phyloP scores from a whole-genome alignment of 2,797 vertebrate genomes.

The Amphiprion clarkii region DNA sequence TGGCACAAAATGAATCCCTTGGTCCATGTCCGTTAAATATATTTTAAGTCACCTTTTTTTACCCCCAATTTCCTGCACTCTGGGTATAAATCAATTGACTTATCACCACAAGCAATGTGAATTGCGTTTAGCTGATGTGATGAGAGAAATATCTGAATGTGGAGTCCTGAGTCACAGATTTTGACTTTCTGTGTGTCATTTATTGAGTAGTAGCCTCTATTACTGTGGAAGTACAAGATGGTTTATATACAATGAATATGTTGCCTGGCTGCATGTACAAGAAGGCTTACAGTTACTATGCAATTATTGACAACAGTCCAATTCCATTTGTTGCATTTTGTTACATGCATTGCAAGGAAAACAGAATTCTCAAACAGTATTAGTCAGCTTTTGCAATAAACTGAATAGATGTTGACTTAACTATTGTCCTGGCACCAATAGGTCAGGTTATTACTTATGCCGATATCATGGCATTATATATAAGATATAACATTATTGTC shows the following conservation, averaged over 20 bases:
- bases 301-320: neutral
- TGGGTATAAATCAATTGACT: slow-evolving; percentile 52
- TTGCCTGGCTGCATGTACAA: neutral
- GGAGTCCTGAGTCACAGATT: slow-evolving; percentile 17
- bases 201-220: neutral
- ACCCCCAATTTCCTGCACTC: slow-evolving; percentile 22
- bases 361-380: neutral
- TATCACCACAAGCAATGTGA: slow-evolving; percentile 37
- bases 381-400: neutral
- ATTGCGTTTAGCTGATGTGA: slow-evolving; percentile 35
- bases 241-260: neutral
- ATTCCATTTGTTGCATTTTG: too few relatives aligned
- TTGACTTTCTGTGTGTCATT: slow-evolving; percentile 19
- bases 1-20: slow-evolving; percentile 21
- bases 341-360: too few relatives aligned
- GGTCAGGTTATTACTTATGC: neutral
- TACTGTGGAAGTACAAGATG: neutral
- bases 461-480: neutral
- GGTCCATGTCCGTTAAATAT: slow-evolving; percentile 20
- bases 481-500: neutral
- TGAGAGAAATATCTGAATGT: slow-evolving; percentile 33
- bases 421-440: too few relatives aligned
- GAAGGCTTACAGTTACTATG: neutral
- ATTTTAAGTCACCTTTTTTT: slow-evolving; percentile 22
- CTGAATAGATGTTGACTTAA: neutral